Conservation (phyloP, 37 sponge, comb jelly and placozoan species). For the Beroe ovata region DNA sequence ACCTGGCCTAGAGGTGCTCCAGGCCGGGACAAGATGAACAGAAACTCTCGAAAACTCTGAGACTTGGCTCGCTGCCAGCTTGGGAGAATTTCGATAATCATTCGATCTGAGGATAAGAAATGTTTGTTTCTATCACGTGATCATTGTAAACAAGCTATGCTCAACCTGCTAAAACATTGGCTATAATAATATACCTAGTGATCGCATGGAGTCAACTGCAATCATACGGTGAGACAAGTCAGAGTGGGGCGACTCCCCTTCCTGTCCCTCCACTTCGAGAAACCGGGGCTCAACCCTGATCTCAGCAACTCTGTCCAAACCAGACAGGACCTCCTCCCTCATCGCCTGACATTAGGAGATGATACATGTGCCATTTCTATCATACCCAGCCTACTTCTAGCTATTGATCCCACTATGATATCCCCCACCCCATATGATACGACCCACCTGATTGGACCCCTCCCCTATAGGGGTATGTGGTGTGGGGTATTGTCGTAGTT, state of each 20-base stretch:
- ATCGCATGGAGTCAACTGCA: conserved; percentile 60
- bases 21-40: conserved; percentile 40
- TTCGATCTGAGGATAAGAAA: conserved; percentile 28
- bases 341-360: conserved; percentile 8
- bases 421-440: too few species aligned
- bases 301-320: conserved; percentile 12
- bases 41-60: conserved; percentile 61
- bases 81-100: conserved; percentile 25
- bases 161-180: too few species aligned
- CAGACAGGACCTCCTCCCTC: conserved; percentile 17
- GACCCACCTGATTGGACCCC: conserved; percentile 8
- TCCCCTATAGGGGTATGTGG: conserved; percentile 52
- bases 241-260: conserved; percentile 14
- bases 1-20: conserved; percentile 48
- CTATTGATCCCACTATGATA: too few species aligned
- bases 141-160: too few species aligned
- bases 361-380: neutral
- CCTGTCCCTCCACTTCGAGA: conserved; percentile 34
- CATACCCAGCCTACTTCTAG: too few species aligned
- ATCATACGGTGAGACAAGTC: conserved; percentile 44
- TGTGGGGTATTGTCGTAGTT: conserved; percentile 31
- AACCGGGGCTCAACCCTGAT: conserved; percentile 57
- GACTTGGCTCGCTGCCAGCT: neutral
- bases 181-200: too few species aligned
- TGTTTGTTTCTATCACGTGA: too few species aligned